Evolutionary conservation across 2,797 vertebrate species (phyloP).

Genomic region (Trachurus trachurus): DNA sequence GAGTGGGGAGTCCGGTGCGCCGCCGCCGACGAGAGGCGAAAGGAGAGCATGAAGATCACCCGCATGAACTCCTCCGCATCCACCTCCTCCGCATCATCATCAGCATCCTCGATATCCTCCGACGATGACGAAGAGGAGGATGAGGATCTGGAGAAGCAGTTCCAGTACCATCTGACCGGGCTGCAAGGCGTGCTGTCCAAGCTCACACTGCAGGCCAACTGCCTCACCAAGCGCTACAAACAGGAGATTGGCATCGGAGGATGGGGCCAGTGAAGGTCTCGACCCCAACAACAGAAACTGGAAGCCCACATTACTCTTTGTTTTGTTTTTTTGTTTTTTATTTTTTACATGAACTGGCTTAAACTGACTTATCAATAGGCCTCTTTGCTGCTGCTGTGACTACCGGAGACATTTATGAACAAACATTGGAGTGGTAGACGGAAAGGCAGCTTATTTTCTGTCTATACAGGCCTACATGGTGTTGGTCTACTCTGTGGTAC

Average conservation of each 20-base stretch:
- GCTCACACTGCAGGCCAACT: conserved; percentile 94
- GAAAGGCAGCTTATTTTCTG: conserved; percentile 37
- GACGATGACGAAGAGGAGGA: conserved; percentile 81
- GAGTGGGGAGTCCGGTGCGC: conserved; percentile 94
- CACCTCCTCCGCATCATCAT: conserved; percentile 56
- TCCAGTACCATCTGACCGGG: conserved; percentile 95
- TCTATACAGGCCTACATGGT: conserved; percentile 43
- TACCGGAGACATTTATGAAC: conserved; percentile 51
- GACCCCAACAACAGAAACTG: background rate
- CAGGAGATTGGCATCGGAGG: conserved; percentile 94
- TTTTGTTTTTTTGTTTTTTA: no score
- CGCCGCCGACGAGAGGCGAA: conserved; percentile 80
- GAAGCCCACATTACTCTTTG: background rate
- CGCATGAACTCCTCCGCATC: conserved; percentile 80
- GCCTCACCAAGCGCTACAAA: conserved; percentile 96
- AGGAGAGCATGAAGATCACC: conserved; percentile 83
- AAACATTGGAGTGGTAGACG: conserved; percentile 50
- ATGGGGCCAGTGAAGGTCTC: conserved; percentile 89
- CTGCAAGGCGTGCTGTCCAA: conserved; percentile 95
- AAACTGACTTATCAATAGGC: conserved; percentile 34
- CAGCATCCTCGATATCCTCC: conserved; percentile 72
- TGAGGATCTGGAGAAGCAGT: conserved; percentile 93
- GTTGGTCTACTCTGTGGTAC: conserved; percentile 60
- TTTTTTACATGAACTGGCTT: conserved; percentile 20
- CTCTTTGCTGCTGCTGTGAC: conserved; percentile 27